These are phyloP conservation scores for Himalopsyche kuldschensis DNA, from an alignment of 2,888 invertebrate species.

Conservation along the genomic window DNA sequence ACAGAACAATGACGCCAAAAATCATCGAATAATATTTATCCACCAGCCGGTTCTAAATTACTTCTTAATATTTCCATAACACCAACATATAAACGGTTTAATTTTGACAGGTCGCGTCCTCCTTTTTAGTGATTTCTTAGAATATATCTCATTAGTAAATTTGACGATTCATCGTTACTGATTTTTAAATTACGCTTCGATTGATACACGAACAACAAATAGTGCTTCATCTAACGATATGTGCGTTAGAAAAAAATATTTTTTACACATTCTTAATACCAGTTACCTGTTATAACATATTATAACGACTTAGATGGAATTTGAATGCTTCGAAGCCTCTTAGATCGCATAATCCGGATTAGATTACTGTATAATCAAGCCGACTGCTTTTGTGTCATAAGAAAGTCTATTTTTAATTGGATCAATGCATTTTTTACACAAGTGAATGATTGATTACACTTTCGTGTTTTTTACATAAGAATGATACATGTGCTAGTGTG, in stretches of 20 bases:
- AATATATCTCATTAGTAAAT: conserved; percentile 11
- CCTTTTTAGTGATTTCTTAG: conserved; percentile 4
- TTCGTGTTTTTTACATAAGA: neutral
- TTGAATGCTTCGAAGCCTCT: neutral
- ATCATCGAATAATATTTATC: neutral
- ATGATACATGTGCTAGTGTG: no score
- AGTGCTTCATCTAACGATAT: neutral
- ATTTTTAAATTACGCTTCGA: conserved; percentile 33
- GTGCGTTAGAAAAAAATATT: neutral
- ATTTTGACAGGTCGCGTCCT: conserved; percentile 20
- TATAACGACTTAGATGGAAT: neutral
- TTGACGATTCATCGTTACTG: conserved; percentile 36
- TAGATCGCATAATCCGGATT: neutral
- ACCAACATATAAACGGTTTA: conserved; percentile 5
- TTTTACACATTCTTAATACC: neutral
- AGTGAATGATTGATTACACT: neutral
- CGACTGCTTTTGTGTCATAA: neutral
- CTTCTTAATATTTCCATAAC: neutral
- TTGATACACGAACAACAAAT: neutral
- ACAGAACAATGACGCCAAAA: neutral
- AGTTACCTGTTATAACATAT: neutral
- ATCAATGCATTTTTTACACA: neutral
- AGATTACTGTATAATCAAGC: neutral
- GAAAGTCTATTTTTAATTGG: neutral
- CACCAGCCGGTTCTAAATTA: neutral